A percentile compares a stretch with the other conserved stretches of the same genome.
phyloP scores from a whole-genome alignment of 2,113 vertebrate genomes.

The Tragelaphus strepsiceros region DNA sequence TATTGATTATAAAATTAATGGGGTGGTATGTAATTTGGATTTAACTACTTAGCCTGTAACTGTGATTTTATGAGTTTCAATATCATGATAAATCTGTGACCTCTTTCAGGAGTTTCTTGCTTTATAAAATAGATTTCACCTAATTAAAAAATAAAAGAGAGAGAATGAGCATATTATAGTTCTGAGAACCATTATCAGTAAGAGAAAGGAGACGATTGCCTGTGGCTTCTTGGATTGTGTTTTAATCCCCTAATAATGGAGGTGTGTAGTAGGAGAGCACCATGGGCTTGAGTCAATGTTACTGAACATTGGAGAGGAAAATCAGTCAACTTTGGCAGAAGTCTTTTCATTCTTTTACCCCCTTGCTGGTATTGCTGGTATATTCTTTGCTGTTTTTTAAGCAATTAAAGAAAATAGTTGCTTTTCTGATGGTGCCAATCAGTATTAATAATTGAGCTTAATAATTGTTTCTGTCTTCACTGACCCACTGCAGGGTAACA shows the following conservation, averaged over 20 bases:
- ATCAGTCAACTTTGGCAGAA: not conserved
- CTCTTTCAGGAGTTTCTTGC: slow-evolving; percentile 39
- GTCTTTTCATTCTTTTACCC: not conserved
- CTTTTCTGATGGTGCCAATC: not conserved
- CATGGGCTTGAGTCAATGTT: not conserved
- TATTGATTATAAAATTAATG: slow-evolving; percentile 65
- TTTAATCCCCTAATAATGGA: not conserved
- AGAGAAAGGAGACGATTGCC: not conserved
- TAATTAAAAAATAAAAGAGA: not conserved
- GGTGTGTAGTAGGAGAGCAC: not conserved
- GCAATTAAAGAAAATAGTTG: not conserved
- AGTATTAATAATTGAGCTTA: not conserved
- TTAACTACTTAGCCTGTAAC: slow-evolving; percentile 47
- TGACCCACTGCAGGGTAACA: not conserved
- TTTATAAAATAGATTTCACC: slow-evolving; percentile 38
- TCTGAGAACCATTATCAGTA: not conserved
- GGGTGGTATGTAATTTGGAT: slow-evolving; percentile 32
- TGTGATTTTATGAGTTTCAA: slow-evolving; percentile 59
- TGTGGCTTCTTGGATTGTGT: not conserved
- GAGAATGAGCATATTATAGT: not conserved
- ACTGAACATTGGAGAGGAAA: not conserved
- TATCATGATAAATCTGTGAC: slow-evolving; percentile 38
- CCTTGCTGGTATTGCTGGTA: not conserved
- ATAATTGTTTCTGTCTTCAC: not conserved
- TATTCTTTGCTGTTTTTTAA: not conserved